A percentile compares a stretch with the other conserved stretches of the same genome.
Evolutionary conservation across 1,140 invertebrate genomes (phyloP).

Genomic region (Drosophila neocordata): DNA sequence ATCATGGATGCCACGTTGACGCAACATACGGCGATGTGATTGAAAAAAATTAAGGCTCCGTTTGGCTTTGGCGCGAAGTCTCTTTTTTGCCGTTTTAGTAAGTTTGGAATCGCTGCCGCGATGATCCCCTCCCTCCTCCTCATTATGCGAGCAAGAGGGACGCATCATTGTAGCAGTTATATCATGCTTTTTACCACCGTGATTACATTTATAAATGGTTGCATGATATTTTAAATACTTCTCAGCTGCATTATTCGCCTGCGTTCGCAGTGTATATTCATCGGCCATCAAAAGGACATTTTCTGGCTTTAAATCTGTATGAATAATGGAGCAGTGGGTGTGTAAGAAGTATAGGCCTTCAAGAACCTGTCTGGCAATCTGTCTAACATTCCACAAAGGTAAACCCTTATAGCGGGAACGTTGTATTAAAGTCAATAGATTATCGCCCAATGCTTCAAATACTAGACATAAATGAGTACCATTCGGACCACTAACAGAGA

Average conservation of each 20-base stretch:
- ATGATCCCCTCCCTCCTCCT: neutral
- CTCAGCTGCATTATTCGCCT: slow-evolving; percentile 93
- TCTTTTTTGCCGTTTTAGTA: slow-evolving; percentile 40
- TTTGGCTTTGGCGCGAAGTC: slow-evolving; percentile 85
- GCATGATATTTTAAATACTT: slow-evolving; percentile 92
- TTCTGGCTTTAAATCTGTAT: slow-evolving; percentile 99
- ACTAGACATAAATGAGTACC: slow-evolving; percentile 98
- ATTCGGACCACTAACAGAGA: slow-evolving; percentile 97
- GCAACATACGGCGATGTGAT: slow-evolving; percentile 50
- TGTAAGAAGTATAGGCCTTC: slow-evolving; percentile 99
- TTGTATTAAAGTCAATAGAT: slow-evolving; percentile 98
- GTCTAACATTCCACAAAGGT: slow-evolving; percentile 95
- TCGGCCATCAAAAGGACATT: slow-evolving; percentile 97
- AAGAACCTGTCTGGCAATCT: slow-evolving; percentile 96
- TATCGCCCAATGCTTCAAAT: slow-evolving; percentile 98
- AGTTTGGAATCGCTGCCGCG: slow-evolving; percentile 14
- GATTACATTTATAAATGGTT: neutral
- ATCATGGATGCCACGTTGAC: slow-evolving; percentile 39
- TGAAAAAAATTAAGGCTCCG: slow-evolving; percentile 86
- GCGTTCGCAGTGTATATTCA: slow-evolving; percentile 90
- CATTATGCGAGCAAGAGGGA: neutral
- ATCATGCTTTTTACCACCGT: slow-evolving; percentile 63
- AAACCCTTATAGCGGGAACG: slow-evolving; percentile 98
- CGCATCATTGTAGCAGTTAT: slow-evolving; percentile 88
- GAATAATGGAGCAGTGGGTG: slow-evolving; percentile 97